Percentiles rank a stretch among this genome's conserved stretches.
Evolutionary conservation across 2,888 invertebrate species (phyloP).

Genomic region (Tinea trinotella): DNA sequence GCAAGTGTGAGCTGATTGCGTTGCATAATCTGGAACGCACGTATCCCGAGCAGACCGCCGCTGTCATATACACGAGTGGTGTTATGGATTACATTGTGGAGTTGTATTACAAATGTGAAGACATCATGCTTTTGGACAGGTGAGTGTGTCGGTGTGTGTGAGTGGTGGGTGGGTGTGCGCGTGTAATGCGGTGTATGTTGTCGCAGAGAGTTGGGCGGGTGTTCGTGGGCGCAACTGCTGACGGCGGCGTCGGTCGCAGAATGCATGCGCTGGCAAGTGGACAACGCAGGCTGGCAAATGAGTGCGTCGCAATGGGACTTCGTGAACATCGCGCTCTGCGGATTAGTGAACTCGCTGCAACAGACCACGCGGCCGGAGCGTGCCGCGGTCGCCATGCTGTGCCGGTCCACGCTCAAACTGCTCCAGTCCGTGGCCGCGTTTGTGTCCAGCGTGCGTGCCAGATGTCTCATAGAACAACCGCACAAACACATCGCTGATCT

Average conservation of each 20-base stretch:
- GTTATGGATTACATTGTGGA: conserved; percentile 42
- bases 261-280: conserved; percentile 29
- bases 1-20: background rate
- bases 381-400: conserved; percentile 49
- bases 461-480: conserved; percentile 35
- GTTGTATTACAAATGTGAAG: conserved; percentile 40
- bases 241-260: conserved; percentile 29
- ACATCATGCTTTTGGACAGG: conserved; percentile 57
- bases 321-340: conserved; percentile 77
- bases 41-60: conserved; percentile 9
- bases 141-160: conserved; percentile 29
- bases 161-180: background rate
- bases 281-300: conserved; percentile 37
- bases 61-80: conserved; percentile 23
- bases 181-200: background rate
- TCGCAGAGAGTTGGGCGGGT: conserved; percentile 26
- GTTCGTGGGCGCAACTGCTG: conserved; percentile 25
- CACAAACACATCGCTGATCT: conserved; percentile 49
- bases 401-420: conserved; percentile 65
- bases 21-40: conserved; percentile 1
- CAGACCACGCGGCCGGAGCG: background rate
- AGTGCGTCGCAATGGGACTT: conserved; percentile 80
- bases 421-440: conserved; percentile 57
- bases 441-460: conserved; percentile 39
- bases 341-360: conserved; percentile 69